Evolutionary conservation across 2,113 vertebrate species (phyloP), one percentile per base, ranked within the genome.

Genomic region (Morone chrysops): DNA sequence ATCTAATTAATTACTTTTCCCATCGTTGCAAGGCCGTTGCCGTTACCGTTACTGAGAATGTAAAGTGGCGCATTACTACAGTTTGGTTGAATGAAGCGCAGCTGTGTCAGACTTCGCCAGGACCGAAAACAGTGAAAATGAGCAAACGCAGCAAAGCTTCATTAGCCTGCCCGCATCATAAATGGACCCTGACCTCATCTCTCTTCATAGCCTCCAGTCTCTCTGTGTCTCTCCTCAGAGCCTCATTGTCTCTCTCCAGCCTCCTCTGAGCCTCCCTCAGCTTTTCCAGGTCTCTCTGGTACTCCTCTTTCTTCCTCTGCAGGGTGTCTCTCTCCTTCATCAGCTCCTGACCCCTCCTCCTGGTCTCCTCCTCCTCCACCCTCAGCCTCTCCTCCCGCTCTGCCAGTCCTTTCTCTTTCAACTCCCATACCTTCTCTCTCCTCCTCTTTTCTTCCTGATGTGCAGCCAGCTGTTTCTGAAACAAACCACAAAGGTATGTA

Each of bases 261-360:
- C 94, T 95, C 68, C 91, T 95, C 94, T 97, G 97, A 0, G 95
- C 92, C 0, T 93, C 63, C 10, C 92, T 95, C 40, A 98, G 95
- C 48, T 94, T 81, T 89, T 97, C 97, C 92, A 97, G 87, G 63
- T 98, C 96, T 0, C 87, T 80, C 90, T 97, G 96, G 91, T 97
- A 97, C 51, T 95, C 82, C 1, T 93, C 94, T 70, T 96, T 97
- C 88, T 83, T 94, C 85, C 80, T 75, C 87, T 93, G 95, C 47
- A 97, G 94, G 79, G 94, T 95, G 13, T 95, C 93, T 0, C 69
- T 87, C 18, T 96, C 95, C 8, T 87, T 87, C 16, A 94, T 94
- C 16, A 97, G 84, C 40, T 96, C 94, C 40, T 78, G 92, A 56
- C 70, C 81, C 22, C 87, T 89, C 10, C 67, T 93, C 56, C 77